Evolutionary conservation across 2,888 invertebrate species (phyloP), one percentile per base, ranked within the genome.

Genomic region (Hypolimnas misippus): DNA sequence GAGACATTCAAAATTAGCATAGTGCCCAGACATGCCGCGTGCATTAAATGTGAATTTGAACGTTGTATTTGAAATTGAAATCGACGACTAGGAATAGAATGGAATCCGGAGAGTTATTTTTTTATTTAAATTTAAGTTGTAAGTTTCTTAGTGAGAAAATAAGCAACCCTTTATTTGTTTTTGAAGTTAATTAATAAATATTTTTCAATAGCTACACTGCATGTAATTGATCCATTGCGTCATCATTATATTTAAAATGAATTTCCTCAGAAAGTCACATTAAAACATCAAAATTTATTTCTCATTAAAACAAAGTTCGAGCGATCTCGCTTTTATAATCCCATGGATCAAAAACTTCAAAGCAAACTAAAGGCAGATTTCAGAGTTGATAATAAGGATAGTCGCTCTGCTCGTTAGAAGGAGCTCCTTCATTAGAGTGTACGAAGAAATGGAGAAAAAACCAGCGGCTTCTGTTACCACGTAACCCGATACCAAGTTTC

Each of bases 361-460:
- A 57, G 62, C 44, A 59, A 68, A 70, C 73, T 69, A 70, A 78
- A 76, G 75, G 76, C 75, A 81, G 83, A 84, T 87, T 81, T 82
- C 77, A 80, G 79, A 74, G 77, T 75, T 76, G 83, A 84, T 87
- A 84, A 81, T 82, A 82, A 83, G 79, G 76, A 78, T 75, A 81
- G 82, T 82, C 77, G 83, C 79, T 81, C 77, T 76, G 81, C 84
- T 87, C 85, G 86, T 87, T 87, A 88, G 82, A 79, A 49, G 73
- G 73, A 73, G 71, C 72, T 80, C 79, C 82, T 85, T 88, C 88
- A 86, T 89, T 89, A 88, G 83, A 82, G 82, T 79, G 82, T 79
- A 81, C 81, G 73, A 78, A 77, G 76, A 79, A 83, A 80, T 76
- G 69, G 70, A 78, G 78, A 81, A 83, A 86, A 85, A 84, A 81